Evolutionary conservation across 2,888 invertebrate genomes (phyloP), one percentile per base, ranked within the genome.

Genomic region (Nomada ferruginata): DNA sequence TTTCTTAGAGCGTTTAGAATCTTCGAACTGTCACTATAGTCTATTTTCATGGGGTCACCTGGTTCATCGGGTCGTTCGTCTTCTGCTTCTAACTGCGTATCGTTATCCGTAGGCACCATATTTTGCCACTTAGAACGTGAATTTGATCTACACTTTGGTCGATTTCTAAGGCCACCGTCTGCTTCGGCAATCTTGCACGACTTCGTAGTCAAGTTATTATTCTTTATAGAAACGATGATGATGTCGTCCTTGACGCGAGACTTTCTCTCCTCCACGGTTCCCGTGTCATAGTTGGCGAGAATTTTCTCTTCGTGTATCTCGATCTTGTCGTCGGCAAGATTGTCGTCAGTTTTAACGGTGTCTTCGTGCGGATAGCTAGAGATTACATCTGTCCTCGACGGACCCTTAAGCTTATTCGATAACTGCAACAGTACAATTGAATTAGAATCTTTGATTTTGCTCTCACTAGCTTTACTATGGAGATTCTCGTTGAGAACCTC

Each of bases 1-100:
- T 92, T 92, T 36, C 91, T 90, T 13, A 93, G 86, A 2, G 91
- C 92, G 55, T 92, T 86, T n/a, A 93, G 86, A 11, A 93, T 92
- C 75, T 91, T 90, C 10, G 91, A 90, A 71, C 91, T 92, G n/a
- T 91, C 89, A 64, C 79, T 85, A 66, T 87, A 89, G 79, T 90
- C 86, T 53, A 87, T 82, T 60, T 87, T 85, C 52, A 76, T 26
- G 23, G 85, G 84, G 11, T 87, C 83, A 1, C 85, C 85, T 23
- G 85, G 87, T n/a, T 88, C 89, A 29, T 87, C 84, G 9, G 85
- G 82, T 23, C 86, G 82, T 15, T 89, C 87, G 18, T 88, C 88
- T 18, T 87, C 82, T 7, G 29, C 18, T 10, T 86, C 87, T 15
- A 69, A 36, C 18, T 52, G 70, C 13, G 44, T 15, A 2, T 50